These are phyloP conservation scores for Acrobasis suavella DNA, from an alignment of 2,888 invertebrate species.

Conservation along the genomic window DNA sequence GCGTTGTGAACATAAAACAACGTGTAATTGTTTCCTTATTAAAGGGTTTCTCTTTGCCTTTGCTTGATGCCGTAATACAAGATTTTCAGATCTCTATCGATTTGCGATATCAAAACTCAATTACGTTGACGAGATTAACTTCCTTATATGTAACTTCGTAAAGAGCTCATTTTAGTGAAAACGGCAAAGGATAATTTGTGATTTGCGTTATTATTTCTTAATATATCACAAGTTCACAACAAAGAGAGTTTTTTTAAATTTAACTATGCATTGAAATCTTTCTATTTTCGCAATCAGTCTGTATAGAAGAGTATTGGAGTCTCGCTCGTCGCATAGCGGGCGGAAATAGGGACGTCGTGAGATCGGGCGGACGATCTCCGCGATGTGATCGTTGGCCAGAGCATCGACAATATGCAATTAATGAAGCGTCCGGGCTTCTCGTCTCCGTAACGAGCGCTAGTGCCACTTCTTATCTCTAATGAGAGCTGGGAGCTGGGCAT, in stretches of 20 bases:
- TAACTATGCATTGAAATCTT: too few relatives aligned
- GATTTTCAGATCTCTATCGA: neutral
- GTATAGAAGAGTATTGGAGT: neutral
- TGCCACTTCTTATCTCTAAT: conserved; percentile 67
- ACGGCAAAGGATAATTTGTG: too few relatives aligned
- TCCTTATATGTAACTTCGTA: neutral
- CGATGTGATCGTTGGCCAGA: conserved; percentile 55
- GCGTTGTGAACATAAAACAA: conserved; percentile 5
- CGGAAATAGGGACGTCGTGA: conserved; percentile 56
- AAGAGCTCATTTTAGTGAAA: neutral
- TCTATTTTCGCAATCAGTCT: neutral
- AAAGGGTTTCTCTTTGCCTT: conserved; percentile 3
- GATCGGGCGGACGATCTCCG: conserved; percentile 52
- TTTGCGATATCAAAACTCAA: conserved; percentile 2
- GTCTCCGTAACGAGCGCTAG: conserved; percentile 60
- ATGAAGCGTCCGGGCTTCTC: conserved; percentile 57
- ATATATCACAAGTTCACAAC: too few relatives aligned
- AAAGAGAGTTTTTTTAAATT: too few relatives aligned
- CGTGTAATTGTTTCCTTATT: conserved; percentile 12
- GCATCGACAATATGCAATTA: conserved; percentile 72
- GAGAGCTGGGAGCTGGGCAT: conserved; percentile 53
- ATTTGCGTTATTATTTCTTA: too few relatives aligned
- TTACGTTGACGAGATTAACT: neutral
- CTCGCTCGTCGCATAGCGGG: conserved; percentile 15
- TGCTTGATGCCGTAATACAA: neutral